phyloP scores from a whole-genome alignment of 1,140 invertebrate genomes.

The Drosophila sturtevanti region DNA sequence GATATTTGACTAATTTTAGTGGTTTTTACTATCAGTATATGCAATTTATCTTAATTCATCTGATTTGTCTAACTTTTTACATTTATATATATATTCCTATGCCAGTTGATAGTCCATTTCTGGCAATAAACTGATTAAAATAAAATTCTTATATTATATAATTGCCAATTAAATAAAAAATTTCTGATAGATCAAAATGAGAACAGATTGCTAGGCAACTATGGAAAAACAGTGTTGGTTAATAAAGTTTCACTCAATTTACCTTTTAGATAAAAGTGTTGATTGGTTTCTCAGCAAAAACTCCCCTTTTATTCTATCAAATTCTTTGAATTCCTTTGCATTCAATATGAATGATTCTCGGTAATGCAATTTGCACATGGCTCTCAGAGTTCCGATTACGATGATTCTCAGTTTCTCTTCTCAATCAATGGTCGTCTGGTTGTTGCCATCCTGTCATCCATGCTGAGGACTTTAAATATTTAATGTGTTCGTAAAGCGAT shows the following conservation, averaged over 20 bases:
- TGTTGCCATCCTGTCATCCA: slow-evolving; percentile 1
- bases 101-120: too few species aligned
- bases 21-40: background rate
- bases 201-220: too few species aligned
- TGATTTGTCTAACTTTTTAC: too few species aligned
- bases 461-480: slow-evolving; percentile 16
- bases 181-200: too few species aligned
- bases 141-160: too few species aligned
- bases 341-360: slow-evolving; percentile 3
- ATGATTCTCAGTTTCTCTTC: slow-evolving; percentile 2
- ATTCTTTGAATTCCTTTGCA: background rate
- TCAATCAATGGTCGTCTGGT: background rate
- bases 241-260: background rate
- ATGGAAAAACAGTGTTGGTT: too few species aligned
- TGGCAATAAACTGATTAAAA: too few species aligned
- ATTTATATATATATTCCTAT: too few species aligned
- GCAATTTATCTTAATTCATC: too few species aligned
- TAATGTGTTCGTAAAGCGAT: slow-evolving; percentile 14
- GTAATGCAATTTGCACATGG: slow-evolving; percentile 7
- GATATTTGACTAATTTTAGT: background rate
- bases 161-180: too few species aligned
- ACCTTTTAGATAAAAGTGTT: background rate
- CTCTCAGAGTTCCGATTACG: background rate
- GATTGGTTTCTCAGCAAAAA: background rate
- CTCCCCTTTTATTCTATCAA: background rate